Conservation (phyloP, 2,888 invertebrate genomes). For the Apotomis betuletana region DNA sequence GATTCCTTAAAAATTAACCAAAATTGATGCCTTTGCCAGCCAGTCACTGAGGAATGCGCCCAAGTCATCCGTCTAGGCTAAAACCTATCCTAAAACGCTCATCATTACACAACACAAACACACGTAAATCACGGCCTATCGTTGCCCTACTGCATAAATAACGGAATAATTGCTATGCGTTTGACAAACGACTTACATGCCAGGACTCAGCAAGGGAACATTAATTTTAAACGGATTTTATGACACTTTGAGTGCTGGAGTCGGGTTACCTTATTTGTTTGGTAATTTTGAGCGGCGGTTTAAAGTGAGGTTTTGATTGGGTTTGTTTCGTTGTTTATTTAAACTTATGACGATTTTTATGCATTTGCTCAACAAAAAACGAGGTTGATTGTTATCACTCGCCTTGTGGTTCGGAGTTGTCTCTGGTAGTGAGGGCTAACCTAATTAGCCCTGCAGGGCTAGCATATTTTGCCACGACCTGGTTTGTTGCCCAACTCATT, state of each 20-base stretch:
- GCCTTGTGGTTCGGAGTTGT: too few species aligned
- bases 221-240: conserved; percentile 39
- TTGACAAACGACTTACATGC: conserved; percentile 43
- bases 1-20: too few species aligned
- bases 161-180: conserved; percentile 41
- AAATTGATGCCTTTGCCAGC: too few species aligned
- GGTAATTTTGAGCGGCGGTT: conserved; percentile 3
- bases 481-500: too few species aligned
- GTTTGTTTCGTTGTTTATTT: neutral
- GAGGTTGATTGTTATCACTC: too few species aligned
- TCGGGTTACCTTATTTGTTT: conserved; percentile 14
- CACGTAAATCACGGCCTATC: conserved; percentile 37
- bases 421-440: too few species aligned
- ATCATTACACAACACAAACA: conserved; percentile 27
- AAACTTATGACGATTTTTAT: neutral
- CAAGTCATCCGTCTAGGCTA: neutral
- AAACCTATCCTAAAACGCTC: conserved; percentile 7
- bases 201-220: conserved; percentile 36
- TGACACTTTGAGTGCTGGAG: conserved; percentile 31
- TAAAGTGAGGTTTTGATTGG: neutral
- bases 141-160: conserved; percentile 41
- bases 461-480: too few species aligned
- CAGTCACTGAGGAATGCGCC: too few species aligned
- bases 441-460: too few species aligned
- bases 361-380: too few species aligned